Percentiles rank a stretch among this genome's conserved stretches.
phyloP scores from a whole-genome alignment of 2,888 invertebrate genomes.

The Calameuta idolon region DNA sequence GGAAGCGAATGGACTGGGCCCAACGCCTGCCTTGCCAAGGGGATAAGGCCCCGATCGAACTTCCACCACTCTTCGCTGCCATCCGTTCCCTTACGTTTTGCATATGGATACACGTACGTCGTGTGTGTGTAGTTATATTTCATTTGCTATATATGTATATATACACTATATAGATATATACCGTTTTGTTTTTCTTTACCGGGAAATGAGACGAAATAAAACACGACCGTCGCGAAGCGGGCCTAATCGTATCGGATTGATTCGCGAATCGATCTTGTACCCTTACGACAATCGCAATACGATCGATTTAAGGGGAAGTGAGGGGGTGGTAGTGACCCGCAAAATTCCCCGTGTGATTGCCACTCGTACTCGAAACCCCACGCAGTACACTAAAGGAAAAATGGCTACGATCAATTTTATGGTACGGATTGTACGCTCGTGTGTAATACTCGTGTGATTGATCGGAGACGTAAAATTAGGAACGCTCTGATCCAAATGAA shows the following conservation, averaged over 20 bases:
- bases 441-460: background rate
- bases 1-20: slow-evolving; percentile 25
- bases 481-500: background rate
- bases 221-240: background rate
- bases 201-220: background rate
- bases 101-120: background rate
- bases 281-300: background rate
- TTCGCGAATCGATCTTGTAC: slow-evolving; percentile 20
- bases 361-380: slow-evolving; percentile 28
- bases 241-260: background rate
- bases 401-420: slow-evolving; percentile 12
- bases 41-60: background rate
- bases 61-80: background rate
- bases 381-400: slow-evolving; percentile 14
- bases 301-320: background rate
- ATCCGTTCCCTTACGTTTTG: background rate
- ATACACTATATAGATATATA: background rate
- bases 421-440: background rate
- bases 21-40: background rate
- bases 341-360: slow-evolving; percentile 45
- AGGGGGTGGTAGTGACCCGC: slow-evolving; percentile 33
- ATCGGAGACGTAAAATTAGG: background rate
- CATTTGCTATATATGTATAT: background rate
- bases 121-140: background rate
- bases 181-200: background rate